A percentile compares a stretch with the other conserved stretches of the same genome.
Evolutionary conservation across 2,888 invertebrate species (phyloP).

Genomic region (Tricholauxania praeusta): DNA sequence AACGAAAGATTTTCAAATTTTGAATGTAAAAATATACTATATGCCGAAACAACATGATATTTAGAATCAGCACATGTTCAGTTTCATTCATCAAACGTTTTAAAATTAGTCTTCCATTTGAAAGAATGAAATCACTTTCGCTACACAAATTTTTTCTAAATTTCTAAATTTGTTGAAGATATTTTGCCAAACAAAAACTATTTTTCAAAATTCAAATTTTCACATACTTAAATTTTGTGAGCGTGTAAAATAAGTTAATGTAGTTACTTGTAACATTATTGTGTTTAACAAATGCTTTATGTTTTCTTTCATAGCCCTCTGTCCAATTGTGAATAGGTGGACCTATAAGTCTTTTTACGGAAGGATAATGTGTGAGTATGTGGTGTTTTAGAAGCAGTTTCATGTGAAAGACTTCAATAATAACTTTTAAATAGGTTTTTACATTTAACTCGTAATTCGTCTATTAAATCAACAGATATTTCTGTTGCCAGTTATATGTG

Average conservation of each 20-base stretch:
- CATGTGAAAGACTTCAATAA: neutral
- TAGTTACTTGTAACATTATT: neutral
- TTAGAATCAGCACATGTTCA: too few relatives aligned
- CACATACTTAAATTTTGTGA: neutral
- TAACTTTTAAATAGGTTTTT: neutral
- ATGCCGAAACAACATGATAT: too few relatives aligned
- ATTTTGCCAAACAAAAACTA: too few relatives aligned
- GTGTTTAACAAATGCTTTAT: neutral
- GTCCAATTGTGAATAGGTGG: conserved; percentile 2
- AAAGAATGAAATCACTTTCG: too few relatives aligned
- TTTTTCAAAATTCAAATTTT: too few relatives aligned
- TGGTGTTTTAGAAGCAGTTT: conserved; percentile 1
- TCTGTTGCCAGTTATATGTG: neutral
- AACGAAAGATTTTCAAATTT: too few relatives aligned
- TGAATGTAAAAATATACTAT: too few relatives aligned
- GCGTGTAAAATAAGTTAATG: neutral
- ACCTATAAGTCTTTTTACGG: conserved; percentile 1
- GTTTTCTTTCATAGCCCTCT: neutral
- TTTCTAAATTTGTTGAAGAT: too few relatives aligned
- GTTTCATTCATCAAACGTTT: too few relatives aligned
- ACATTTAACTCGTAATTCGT: neutral
- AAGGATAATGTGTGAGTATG: conserved; percentile 6
- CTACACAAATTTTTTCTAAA: too few relatives aligned
- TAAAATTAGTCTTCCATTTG: too few relatives aligned
- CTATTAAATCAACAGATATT: neutral